Evolutionary conservation across 2,113 vertebrate genomes (phyloP).

Genomic region (Atractosteus spatula): DNA sequence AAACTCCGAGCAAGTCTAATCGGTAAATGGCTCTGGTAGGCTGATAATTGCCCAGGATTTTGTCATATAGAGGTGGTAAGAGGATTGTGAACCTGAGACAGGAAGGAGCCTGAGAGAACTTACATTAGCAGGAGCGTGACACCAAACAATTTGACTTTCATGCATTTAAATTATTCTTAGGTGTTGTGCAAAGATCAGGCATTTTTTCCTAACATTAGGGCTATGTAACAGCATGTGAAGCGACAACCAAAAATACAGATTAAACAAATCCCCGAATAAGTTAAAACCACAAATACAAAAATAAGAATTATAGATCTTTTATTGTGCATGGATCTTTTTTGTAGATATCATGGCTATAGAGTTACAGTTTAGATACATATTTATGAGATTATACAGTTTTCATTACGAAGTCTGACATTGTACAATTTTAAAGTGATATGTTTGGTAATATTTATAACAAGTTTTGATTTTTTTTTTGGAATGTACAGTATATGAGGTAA

Average conservation of each 20-base stretch:
- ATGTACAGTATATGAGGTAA: conserved; percentile 98
- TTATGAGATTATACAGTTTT: conserved; percentile 83
- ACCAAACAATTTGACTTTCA: no score
- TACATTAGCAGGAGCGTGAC: no score
- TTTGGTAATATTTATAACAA: conserved; percentile 95
- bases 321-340: conserved; percentile 89
- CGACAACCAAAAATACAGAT: neutral
- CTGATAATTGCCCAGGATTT: no score
- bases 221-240: neutral
- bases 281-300: conserved; percentile 47
- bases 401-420: conserved; percentile 71
- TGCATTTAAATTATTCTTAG: no score
- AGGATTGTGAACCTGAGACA: no score
- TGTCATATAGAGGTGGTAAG: no score
- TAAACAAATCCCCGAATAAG: conserved; percentile 3
- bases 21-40: no score
- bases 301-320: conserved; percentile 94
- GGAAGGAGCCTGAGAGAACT: no score
- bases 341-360: conserved; percentile 81
- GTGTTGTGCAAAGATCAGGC: no score
- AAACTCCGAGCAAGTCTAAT: no score
- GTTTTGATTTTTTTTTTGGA: conserved; percentile 89
- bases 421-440: conserved; percentile 94
- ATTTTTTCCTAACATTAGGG: neutral
- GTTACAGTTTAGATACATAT: conserved; percentile 80